Evolutionary conservation across 2,797 vertebrate genomes (phyloP), one percentile per base, ranked within the genome.

Genomic region (Synaphobranchus kaupii): DNA sequence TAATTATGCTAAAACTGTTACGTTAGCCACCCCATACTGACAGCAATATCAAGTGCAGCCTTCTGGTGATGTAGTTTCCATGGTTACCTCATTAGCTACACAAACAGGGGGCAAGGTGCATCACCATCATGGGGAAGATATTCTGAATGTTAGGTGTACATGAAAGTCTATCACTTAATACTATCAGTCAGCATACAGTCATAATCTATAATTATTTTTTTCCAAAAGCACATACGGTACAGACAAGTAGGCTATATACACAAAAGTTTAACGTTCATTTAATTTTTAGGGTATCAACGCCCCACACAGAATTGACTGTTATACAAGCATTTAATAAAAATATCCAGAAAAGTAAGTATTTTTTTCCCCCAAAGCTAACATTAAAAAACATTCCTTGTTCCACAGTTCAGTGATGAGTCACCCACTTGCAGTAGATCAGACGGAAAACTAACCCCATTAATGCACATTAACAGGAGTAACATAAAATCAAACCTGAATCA

Each of bases 41-140:
- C 10, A 48, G 60, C 34, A 44, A 84, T 50, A 86, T 88, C 84
- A 85, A 89, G 54, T 52, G 81, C 73, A 84, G 85, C 87, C 87
- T 89, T 86, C 86, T 73, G 71, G 82, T 68, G 82, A 90, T 87
- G 48, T 68, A 82, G 93, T 93, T 91, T 89, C 88, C 92, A 93
- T 90, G 89, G 89, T 89, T 90, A 93, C 90, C 84, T 71, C 89
- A 91, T 91, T 91, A 93, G 82, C 84, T 87, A 92, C 90, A 91
- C 54, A 90, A 94, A 92, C 88, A 82, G 39, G 60, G 85, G 80
- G 81, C 76, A 56, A 87, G 52, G 56, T 86, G 89, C 89, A 86
- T 87, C 85, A 48, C 54, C 56, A 81, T 47, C 50, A 4, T 58
- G 39, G 50, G 60, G 85, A 85, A 44, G 56, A n/a, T 39, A 47